Conservation (phyloP, 2,888 invertebrate genomes). For the Rotaria sp. region DNA sequence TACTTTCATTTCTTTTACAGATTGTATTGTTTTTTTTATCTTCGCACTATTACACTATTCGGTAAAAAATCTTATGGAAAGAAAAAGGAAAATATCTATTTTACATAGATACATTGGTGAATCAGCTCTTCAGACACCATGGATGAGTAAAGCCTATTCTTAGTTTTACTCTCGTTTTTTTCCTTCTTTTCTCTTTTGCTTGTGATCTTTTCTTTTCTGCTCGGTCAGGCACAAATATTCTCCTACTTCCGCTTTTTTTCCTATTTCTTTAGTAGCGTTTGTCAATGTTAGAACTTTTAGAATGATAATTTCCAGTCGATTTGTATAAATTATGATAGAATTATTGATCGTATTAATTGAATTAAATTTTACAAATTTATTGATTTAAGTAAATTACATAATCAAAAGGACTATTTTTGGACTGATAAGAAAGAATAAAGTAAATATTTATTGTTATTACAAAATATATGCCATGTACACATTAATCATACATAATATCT, state of each 20-base stretch:
- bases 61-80: too few relatives aligned
- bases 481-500: too few relatives aligned
- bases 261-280: background rate
- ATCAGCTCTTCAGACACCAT: background rate
- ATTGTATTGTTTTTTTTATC: too few relatives aligned
- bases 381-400: too few relatives aligned
- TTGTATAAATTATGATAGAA: background rate
- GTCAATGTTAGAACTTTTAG: background rate
- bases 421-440: too few relatives aligned
- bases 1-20: too few relatives aligned
- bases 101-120: background rate
- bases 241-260: background rate
- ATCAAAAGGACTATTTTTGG: too few relatives aligned
- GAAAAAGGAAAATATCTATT: too few relatives aligned
- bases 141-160: background rate
- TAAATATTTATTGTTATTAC: too few relatives aligned
- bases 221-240: background rate
- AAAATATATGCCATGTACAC: too few relatives aligned
- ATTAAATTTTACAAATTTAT: background rate
- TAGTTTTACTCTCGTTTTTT: background rate
- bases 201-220: background rate
- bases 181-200: background rate
- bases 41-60: too few relatives aligned
- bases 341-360: background rate
- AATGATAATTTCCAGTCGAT: background rate